These are phyloP conservation scores for Drosophila pseudoananassae DNA, from an alignment of 1,140 invertebrate genomes.

Conservation along the genomic window DNA sequence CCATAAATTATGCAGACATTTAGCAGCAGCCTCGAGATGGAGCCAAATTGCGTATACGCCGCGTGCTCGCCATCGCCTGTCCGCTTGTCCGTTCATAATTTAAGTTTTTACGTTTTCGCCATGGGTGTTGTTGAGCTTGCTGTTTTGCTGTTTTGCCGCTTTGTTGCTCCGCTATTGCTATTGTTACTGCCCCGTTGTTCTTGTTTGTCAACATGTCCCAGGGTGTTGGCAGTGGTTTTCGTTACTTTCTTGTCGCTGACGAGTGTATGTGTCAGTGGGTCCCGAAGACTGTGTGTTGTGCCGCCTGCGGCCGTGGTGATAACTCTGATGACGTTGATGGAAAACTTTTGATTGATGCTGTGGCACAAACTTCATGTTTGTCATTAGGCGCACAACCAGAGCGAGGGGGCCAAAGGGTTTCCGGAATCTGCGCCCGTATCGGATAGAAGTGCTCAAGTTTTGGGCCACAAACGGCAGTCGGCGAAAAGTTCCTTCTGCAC, in stretches of 20 bases:
- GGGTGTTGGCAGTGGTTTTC: constrained; percentile 39
- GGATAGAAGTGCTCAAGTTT: constrained; percentile 35
- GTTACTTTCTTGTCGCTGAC: constrained; percentile 13
- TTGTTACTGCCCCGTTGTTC: constrained; percentile 40
- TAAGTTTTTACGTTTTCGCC: constrained; percentile 33
- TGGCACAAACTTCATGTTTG: constrained; percentile 80
- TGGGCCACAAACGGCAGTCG: constrained; percentile 56
- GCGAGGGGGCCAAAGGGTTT: constrained; percentile 27
- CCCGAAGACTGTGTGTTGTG: constrained; percentile 30
- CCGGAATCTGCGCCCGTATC: not conserved
- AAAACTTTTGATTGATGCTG: constrained; percentile 83
- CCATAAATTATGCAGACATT: constrained; percentile 79
- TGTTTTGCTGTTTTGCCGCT: constrained; percentile 1
- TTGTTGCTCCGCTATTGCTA: constrained; percentile 6
- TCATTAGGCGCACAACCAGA: constrained; percentile 62
- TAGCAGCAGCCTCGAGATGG: constrained; percentile 54
- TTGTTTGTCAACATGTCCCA: constrained; percentile 60
- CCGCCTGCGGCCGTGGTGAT: constrained; percentile 73
- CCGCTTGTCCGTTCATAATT: constrained; percentile 42
- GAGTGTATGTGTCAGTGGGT: not conserved
- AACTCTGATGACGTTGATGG: constrained; percentile 83
- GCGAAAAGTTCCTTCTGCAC: constrained; percentile 26
- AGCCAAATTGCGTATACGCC: constrained; percentile 71
- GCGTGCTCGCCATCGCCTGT: constrained; percentile 18
- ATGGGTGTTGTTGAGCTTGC: constrained; percentile 11